Percentiles rank a stretch among this genome's conserved stretches.
These are phyloP conservation scores for Nysson spinosus DNA, from an alignment of 2,888 invertebrate species.

Conservation along the genomic window DNA sequence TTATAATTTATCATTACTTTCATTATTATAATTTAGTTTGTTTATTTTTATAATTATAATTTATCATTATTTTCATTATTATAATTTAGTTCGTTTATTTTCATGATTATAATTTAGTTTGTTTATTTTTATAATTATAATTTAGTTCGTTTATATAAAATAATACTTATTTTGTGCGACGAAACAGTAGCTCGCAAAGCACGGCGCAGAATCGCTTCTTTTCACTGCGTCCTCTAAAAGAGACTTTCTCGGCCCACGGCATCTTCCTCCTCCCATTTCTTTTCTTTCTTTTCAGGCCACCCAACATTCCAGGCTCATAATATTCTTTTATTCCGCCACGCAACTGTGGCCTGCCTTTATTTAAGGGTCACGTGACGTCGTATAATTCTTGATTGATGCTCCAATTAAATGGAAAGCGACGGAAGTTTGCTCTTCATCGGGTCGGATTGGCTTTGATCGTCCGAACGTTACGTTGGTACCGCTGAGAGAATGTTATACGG, in stretches of 20 bases:
- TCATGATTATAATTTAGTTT: no score
- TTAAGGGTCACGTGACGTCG: background rate
- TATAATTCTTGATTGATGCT: constrained; percentile 4
- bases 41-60: no score
- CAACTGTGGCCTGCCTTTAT: constrained; percentile 1
- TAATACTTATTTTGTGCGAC: no score
- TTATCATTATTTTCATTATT: no score
- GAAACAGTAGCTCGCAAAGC: constrained; percentile 22
- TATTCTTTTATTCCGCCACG: constrained; percentile 1
- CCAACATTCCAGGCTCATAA: background rate
- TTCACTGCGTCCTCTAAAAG: constrained; percentile 20
- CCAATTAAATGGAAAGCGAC: background rate
- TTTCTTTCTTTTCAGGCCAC: background rate
- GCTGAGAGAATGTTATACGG: no score
- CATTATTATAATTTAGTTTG: no score
- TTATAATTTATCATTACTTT: no score
- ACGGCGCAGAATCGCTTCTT: constrained; percentile 23
- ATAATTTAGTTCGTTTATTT: no score
- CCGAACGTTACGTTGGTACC: no score
- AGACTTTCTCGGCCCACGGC: constrained; percentile 40
- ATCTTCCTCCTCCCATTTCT: constrained; percentile 10
- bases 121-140: no score
- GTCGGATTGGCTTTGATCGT: background rate
- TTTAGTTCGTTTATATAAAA: no score
- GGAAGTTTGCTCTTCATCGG: background rate